Evolutionary conservation across 2,113 vertebrate species (phyloP), one percentile per base, ranked within the genome.

Genomic region (Lycocorax pyrrhopterus): DNA sequence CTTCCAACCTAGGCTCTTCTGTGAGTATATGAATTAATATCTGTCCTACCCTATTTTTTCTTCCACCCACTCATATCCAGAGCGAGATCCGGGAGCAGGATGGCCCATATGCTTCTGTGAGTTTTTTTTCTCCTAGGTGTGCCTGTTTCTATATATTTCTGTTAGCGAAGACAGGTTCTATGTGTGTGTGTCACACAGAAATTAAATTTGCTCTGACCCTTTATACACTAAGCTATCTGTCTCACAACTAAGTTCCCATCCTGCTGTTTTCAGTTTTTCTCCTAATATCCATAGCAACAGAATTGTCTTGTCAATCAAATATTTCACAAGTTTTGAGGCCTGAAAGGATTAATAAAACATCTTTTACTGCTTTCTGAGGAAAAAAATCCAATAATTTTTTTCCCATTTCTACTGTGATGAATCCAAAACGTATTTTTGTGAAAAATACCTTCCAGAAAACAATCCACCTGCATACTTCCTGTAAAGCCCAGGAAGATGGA

Each of bases 211-310:
- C 51, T 80, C 4, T 92, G 92, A 94, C 67, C 75, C 51, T 83
- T 86, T 84, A 81, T 30, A 46, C 53, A 72, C 43, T 64, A 56
- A 90, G 47, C 33, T 95, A 53, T 90, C 43, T 90, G 93, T 90
- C 94, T 95, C 76, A 87, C 89, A 92, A 64, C 68, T 60, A 44
- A 67, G 23, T 81, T 92, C 60, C 39, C 43, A 63, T 75, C 86
- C 80, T 81, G 35, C 41, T 89, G 56, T 67, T 87, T 60, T 72
- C 86, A 93, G 19, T 71, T 94, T 86, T 94, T 75, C 80, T 87
- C 60, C 30, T 71, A 62, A 90, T 74, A 92, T 75, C 86, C 89
- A 96, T 94, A 95, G 93, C 60, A 95, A 94, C 66, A 68, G 13
- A 18, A 71, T 27, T 84, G 47, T 78, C 68, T 35, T 87, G 72